Conservation (phyloP, 2,888 invertebrate genomes). For the Diaperis boleti region DNA sequence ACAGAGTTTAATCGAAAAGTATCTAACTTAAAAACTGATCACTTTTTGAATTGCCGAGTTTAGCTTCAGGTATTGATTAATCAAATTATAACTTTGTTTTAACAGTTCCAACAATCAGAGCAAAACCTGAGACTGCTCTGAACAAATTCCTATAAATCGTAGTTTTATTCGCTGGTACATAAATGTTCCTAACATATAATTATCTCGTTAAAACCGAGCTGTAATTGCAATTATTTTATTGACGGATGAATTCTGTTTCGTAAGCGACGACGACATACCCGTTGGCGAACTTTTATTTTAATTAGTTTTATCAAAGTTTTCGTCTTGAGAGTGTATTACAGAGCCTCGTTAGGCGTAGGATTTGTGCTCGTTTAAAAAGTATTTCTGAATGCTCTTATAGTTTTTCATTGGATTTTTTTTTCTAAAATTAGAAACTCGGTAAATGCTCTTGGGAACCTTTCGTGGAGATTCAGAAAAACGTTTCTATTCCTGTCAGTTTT, state of each 20-base stretch:
- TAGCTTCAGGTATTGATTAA: background rate
- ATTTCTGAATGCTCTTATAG: too few relatives aligned
- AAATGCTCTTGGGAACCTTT: too few relatives aligned
- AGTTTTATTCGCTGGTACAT: background rate
- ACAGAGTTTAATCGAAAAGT: too few relatives aligned
- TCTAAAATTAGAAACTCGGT: too few relatives aligned
- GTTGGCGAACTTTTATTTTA: conserved; percentile 27
- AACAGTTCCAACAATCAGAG: background rate
- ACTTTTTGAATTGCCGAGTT: background rate
- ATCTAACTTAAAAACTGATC: background rate
- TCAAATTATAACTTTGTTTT: background rate
- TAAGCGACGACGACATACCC: conserved; percentile 24
- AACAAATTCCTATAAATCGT: background rate
- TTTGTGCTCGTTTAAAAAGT: too few relatives aligned
- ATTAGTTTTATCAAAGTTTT: too few relatives aligned
- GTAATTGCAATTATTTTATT: background rate
- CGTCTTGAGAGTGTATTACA: too few relatives aligned
- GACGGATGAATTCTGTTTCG: background rate
- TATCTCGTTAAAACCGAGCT: background rate
- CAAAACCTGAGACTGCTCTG: background rate
- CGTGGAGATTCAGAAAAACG: too few relatives aligned
- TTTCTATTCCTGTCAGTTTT: too few relatives aligned
- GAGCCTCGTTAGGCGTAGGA: too few relatives aligned
- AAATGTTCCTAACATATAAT: background rate
- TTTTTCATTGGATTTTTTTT: too few relatives aligned